Conservation (phyloP, 1,140 invertebrate species). For the Drosophila rufa region DNA sequence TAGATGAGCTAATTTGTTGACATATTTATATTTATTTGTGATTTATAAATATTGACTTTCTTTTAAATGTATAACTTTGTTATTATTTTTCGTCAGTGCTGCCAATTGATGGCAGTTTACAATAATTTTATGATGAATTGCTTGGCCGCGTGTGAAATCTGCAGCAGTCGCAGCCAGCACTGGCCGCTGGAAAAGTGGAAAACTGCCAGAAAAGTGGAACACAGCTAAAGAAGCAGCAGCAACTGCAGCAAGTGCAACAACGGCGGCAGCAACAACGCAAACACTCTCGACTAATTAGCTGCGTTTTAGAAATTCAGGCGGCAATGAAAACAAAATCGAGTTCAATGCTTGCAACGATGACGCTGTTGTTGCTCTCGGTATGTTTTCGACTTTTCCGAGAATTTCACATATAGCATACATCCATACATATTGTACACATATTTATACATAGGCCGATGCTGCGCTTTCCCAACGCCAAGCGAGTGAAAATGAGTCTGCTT, state of each 20-base stretch:
- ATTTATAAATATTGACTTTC: too few relatives aligned
- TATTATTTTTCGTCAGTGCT: constrained; percentile 9
- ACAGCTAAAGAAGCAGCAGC: constrained; percentile 77
- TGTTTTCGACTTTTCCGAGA: constrained; percentile 74
- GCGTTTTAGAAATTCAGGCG: constrained; percentile 83
- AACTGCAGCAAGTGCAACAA: constrained; percentile 54
- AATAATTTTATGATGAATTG: constrained; percentile 84
- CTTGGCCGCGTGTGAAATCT: constrained; percentile 83
- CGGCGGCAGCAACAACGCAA: constrained; percentile 50
- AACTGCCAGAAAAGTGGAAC: constrained; percentile 79
- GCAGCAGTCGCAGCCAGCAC: constrained; percentile 47
- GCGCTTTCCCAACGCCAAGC: constrained; percentile 68
- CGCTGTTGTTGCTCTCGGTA: constrained; percentile 47
- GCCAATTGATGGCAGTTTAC: constrained; percentile 70
- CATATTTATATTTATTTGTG: not conserved
- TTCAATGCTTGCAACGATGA: constrained; percentile 80
- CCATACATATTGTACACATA: constrained; percentile 40
- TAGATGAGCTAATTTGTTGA: not conserved
- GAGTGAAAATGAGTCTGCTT: constrained; percentile 72
- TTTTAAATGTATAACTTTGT: not conserved
- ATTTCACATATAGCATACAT: constrained; percentile 62
- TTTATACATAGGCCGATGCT: constrained; percentile 35
- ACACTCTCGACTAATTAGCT: constrained; percentile 84
- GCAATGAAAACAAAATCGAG: constrained; percentile 84
- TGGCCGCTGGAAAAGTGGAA: constrained; percentile 76